A percentile compares a stretch with the other conserved stretches of the same genome.
Evolutionary conservation across 2,888 invertebrate genomes (phyloP).

Genomic region (Ormyrus labotus): DNA sequence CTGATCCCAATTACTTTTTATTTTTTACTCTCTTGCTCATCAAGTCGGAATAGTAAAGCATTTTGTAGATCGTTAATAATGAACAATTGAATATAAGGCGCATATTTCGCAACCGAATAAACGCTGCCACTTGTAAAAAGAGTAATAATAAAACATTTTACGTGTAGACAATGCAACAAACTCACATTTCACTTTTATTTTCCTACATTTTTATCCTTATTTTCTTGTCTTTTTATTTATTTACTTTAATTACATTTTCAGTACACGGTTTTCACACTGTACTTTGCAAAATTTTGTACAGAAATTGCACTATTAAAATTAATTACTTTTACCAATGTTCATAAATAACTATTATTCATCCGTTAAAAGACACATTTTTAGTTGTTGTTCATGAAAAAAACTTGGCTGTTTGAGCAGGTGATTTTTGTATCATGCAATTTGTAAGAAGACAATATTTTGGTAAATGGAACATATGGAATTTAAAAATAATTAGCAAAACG

Average conservation of each 20-base stretch:
- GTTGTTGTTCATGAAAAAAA: conserved; percentile 9
- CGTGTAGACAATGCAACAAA: conserved; percentile 47
- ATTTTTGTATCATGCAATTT: conserved; percentile 2
- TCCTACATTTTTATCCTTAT: conserved; percentile 16
- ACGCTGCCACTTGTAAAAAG: conserved; percentile 53
- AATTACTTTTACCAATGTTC: too few relatives aligned
- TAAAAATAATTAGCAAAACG: neutral
- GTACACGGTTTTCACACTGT: too few relatives aligned
- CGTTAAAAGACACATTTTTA: neutral
- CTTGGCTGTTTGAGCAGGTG: neutral
- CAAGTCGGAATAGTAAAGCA: conserved; percentile 34
- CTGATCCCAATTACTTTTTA: conserved; percentile 50
- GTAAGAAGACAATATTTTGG: neutral
- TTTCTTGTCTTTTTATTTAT: neutral
- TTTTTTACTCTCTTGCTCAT: conserved; percentile 43
- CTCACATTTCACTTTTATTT: conserved; percentile 42
- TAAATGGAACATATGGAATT: neutral
- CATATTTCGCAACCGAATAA: conserved; percentile 28
- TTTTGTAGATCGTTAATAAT: conserved; percentile 51
- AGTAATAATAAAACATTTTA: conserved; percentile 51
- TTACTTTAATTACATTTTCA: neutral
- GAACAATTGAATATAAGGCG: conserved; percentile 5
- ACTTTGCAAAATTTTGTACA: too few relatives aligned
- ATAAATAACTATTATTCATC: too few relatives aligned
- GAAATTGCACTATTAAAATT: too few relatives aligned